Conservation (phyloP, 2,888 invertebrate genomes). For the Parnassius apollo region DNA sequence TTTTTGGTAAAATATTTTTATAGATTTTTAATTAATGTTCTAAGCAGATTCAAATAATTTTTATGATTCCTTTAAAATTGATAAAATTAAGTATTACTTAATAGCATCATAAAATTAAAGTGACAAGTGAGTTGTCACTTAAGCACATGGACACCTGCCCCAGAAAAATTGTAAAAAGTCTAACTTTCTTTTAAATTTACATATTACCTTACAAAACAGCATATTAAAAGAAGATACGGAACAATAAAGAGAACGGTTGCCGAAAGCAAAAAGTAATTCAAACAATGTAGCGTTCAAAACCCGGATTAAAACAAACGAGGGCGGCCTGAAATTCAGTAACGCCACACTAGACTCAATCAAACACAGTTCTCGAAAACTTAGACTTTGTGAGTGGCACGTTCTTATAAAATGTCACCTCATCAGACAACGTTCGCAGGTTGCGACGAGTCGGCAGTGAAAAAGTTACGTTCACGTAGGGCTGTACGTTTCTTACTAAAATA, state of each 20-base stretch:
- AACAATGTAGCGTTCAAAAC: constrained; percentile 18
- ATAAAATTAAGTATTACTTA: too few relatives aligned
- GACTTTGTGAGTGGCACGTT: constrained; percentile 35
- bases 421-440: constrained; percentile 48
- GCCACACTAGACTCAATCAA: constrained; percentile 34
- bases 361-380: constrained; percentile 37
- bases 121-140: too few relatives aligned
- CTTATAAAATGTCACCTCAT: constrained; percentile 48
- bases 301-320: constrained; percentile 24
- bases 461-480: constrained; percentile 12
- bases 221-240: too few relatives aligned
- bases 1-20: too few relatives aligned
- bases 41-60: too few relatives aligned
- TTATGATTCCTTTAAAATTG: too few relatives aligned
- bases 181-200: too few relatives aligned
- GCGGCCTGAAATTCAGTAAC: constrained; percentile 29
- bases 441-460: constrained; percentile 43
- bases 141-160: too few relatives aligned
- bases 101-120: too few relatives aligned
- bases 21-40: too few relatives aligned
- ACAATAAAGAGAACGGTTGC: background rate
- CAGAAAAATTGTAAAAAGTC: too few relatives aligned
- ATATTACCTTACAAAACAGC: too few relatives aligned
- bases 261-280: constrained; percentile 14
- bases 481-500: background rate